These are phyloP conservation scores for Dromaius novaehollandiae DNA, from an alignment of 2,113 vertebrate species.

Conservation along the genomic window DNA sequence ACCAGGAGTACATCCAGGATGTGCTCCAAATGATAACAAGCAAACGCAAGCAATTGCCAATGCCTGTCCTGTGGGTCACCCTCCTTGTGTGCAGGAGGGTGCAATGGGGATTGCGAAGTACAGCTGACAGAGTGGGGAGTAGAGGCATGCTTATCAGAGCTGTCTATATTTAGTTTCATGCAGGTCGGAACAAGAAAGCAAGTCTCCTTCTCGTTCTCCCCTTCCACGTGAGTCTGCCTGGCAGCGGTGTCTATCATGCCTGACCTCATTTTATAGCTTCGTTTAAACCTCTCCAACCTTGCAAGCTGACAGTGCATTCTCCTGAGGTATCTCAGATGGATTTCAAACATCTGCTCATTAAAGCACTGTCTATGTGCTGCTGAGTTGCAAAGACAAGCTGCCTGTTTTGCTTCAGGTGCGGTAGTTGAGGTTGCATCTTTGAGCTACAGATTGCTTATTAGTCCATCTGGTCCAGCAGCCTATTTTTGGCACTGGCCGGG, in stretches of 20 bases:
- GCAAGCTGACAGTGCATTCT: not conserved
- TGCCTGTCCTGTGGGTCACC: not conserved
- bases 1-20: not conserved
- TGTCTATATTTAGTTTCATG: not conserved
- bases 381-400: not conserved
- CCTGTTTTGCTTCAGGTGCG: not conserved
- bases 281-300: not conserved
- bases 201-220: not conserved
- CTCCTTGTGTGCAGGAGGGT: not conserved
- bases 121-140: not conserved
- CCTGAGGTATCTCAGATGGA: not conserved
- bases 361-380: not conserved
- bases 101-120: not conserved
- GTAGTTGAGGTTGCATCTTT: not conserved
- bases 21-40: not conserved
- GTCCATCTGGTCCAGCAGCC: not conserved
- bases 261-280: not conserved
- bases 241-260: not conserved
- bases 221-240: not conserved
- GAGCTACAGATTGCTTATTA: not conserved
- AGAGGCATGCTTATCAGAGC: not conserved
- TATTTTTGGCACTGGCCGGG: not conserved
- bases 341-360: not conserved
- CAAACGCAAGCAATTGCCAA: not conserved
- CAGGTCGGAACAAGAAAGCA: conserved; percentile 1